Base-by-base conservation (phyloP, 2,113 vertebrate genomes). In the Burhinus oedicnemus region DNA sequence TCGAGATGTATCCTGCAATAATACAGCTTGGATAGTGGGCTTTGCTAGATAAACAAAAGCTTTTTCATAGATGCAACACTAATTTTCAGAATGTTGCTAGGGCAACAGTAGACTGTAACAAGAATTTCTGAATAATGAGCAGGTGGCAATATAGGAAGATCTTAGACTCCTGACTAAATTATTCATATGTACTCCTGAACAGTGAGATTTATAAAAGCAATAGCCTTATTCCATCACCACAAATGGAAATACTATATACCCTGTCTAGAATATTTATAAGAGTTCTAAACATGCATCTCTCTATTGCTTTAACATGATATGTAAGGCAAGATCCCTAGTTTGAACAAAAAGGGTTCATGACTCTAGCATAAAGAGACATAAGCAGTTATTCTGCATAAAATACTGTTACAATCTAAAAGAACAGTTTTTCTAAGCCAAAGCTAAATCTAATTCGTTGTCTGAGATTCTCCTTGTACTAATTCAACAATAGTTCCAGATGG, bases 31-130 rank as follows among this genome's bases (percentile, higher is more conserved):
- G 83, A 77, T 25, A 89, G 83, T 47, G 60, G 45, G 83, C 64
- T 94, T 78, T 71, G 79, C 83, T 93, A 90, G 38, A 97, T 81
- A 96, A 96, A 97, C 94, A 94, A 90, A 93, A 96, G 88, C 82
- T 93, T 95, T 94, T 83, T 78, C 80, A 87, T 36, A 94, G 76
- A 96, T 75, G 69, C 80, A 89, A 92, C 76, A 64, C 75, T 95
- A 95, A 96, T 96, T 93, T 97, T 96, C 89, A 93, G 88, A 95
- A 95, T 87, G 95, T 95, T 96, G 94, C 96, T 89, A 97, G 42
- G 96, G 95, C 71, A 97, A 96, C 96, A 94, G 93, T 64, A 96
- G 92, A 93, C 88, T 89, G 85, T 88, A 95, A 93, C 76, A 87
- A 93, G 83, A 93, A 90, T 93, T 96, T 85, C 92, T 92, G 96